Evolutionary conservation across 2,113 vertebrate species (phyloP), one percentile per base, ranked within the genome.

Genomic region (Perca fluviatilis): DNA sequence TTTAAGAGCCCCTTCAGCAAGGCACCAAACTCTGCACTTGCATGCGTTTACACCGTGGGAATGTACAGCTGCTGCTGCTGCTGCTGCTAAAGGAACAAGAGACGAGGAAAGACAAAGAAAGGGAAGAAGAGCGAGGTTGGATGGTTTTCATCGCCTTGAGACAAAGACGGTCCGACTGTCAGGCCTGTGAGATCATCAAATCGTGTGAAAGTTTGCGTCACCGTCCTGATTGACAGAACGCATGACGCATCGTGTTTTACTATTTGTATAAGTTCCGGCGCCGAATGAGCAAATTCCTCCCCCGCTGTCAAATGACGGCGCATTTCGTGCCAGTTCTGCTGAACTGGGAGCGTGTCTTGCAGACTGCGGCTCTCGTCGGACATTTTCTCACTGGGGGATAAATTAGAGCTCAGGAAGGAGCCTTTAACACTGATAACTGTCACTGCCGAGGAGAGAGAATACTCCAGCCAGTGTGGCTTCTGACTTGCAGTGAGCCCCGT

Each of bases 381-480:
- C 50, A 14, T 51, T 79, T 71, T 43, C 84, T 84, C 87, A 64
- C 86, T 71, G 60, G 87, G 88, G 88, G 77, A 90, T 86, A 83
- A 89, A 93, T 91, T 89, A 88, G 75, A 88, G 82, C 84, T 57
- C 57, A 75, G 82, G 77, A 84, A 80, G 81, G 74, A 86, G 56
- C 66, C 84, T 91, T 85, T 87, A 90, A 75, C 85, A 64, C 86
- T 57, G 74, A 80, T 61, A 80, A 87, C 84, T 82, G 83, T 80
- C 80, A 86, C 73, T 10, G 69, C 12, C 8, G 56, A 70, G 60
- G 51, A 75, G 50, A 43, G 47, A 23, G 36, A 79, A 71, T n/a
- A 60, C 87, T 60, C 75, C 77, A 63, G 70, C 67, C 72, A 5
- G 33, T 33, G 33, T 16, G 36, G 54, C 77, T 80, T 82, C 84